Evolutionary conservation across 2,113 vertebrate genomes (phyloP), one percentile per base, ranked within the genome.

Genomic region (Montifringilla adamsi): DNA sequence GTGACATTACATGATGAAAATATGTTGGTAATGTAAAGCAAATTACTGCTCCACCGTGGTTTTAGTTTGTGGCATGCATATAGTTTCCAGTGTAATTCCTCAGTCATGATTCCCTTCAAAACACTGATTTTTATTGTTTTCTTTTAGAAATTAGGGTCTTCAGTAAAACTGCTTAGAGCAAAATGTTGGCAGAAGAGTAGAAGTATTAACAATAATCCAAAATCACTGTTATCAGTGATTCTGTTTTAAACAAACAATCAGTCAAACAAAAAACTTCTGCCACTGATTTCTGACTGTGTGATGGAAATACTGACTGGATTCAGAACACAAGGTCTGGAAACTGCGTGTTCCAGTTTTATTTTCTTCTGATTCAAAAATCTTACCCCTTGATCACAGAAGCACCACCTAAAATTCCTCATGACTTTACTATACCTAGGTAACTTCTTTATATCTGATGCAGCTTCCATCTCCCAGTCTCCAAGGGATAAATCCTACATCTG

Each of bases 231-330:
- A 60, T n/a, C 20, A 52, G 20, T 64, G 13, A 60, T 76, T 79
- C 35, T 35, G 20, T 55, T 75, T 67, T 19, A 90, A 84, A 31
- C 37, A 63, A 78, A 16, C 43, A 28, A 44, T 58, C 27, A 59
- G 21, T 21, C 18, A 44, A 68, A 52, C 52, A 72, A 64, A 66
- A 63, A 9, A 14, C 3, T 52, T 30, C 18, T 75, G 60, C 52
- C 1, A 7, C 15, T 2, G 4, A 7, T 62, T 74, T 84, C 35
- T 89, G 58, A 41, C 62, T 0, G 0, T 74, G 31, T 23, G 18
- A 22, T 63, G 39, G 39, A 74, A 70, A 66, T 35, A 13, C 52
- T 58, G 69, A 53, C 22, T 37, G 41, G 21, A 63, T 92, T 56
- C 37, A 37, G 62, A 92, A 72, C 39, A 63, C 33, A 43, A 44